Evolutionary conservation across 2,888 invertebrate species (phyloP), one percentile per base, ranked within the genome.

Genomic region (Ectemnius lituratus): DNA sequence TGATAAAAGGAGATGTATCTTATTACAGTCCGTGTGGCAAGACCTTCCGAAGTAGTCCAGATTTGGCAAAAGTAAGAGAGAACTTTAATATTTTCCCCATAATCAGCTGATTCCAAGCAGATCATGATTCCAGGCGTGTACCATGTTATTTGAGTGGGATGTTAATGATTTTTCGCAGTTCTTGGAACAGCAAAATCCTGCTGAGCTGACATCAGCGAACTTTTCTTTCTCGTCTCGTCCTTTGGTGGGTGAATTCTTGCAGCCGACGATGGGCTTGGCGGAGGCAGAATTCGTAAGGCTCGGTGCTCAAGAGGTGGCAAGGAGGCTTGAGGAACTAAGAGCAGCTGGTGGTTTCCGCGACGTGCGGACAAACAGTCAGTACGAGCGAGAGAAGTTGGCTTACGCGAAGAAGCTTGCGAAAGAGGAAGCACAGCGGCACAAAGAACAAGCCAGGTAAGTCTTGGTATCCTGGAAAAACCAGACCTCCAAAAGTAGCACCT

Each of bases 191-290:
- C 90, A 90, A 71, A 90, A 89, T 84, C 87, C 90, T 0, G 91
- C 91, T 3, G 95, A 95, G 84, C 91, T 98, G 68, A 94, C 94
- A 2, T 93, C 95, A 23, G 97, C 98, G 78, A 96, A 98, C 92
- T 99, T 99, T 91, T 97, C 96, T 77, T 98, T 98, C 92, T 97
- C 96, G 85, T 95, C 97, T 58, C 95, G 97, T 79, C 94, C 96
- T 2, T 94, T 98, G 76, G 94, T 99, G 52, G 99, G 99, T 2
- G 97, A 97, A 79, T 99, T 98, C 90, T 92, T 97, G 62, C 97
- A 98, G 88, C 95, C 96, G 0, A 92, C 92, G 58, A 90, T 91
- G 90, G 90, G 90, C 23, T 76, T 90, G 64, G 93, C 93, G 71
- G 95, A 94, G 76, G 94, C 94, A 11, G 96, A 96, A 83, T 95